Base-by-base conservation (phyloP, 2,113 vertebrate genomes). In the Zosterops lateralis region DNA sequence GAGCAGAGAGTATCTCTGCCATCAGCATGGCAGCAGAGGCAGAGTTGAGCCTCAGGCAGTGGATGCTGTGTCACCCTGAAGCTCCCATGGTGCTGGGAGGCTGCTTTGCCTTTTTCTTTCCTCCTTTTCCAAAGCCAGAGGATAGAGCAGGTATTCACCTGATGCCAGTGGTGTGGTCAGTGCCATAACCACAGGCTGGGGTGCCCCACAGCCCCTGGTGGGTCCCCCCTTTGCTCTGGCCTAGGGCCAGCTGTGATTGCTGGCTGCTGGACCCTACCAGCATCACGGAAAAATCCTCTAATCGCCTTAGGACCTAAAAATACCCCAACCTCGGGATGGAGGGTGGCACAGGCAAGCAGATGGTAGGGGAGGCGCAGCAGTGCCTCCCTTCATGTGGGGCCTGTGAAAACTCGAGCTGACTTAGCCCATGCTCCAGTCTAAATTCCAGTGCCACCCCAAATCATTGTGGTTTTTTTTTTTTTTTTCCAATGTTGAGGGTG, bases 201-300 rank as follows among this genome's bases (percentile, higher is more conserved):
- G 71, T 66, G 32, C 26, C 57, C 45, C 2, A 7, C 1, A 1
- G 70, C 0, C 3, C 42, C 25, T 13, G 0, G 26, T 0, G 2
- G 54, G 60, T 84, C 34, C 64, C 32, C 32, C 31, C 0, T 2
- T 32, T 34, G 56, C 76, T 25, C 72, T 92, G 80, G 84, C 76
- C n/a, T 28, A 6, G 48, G 45, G 64, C 93, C 64, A 92, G 84
- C 84, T 86, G 47, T 74, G 87, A 80, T 36, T 73, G 68, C 75
- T 89, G 88, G 45, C 65, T 90, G 91, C 73, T 85, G 58, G 48
- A 87, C 53, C 80, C 92, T 44, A 87, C 98, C 83, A 38, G 94
- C 98, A 97, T 98, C 96, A 96, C 77, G 76, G 96, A 98, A 98
- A 98, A 98, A 98, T 98, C 97, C 95, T 97, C 97, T 98, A 98